Conservation (phyloP, 2,797 vertebrate genomes). For the Neosilurus mollespiculum region DNA sequence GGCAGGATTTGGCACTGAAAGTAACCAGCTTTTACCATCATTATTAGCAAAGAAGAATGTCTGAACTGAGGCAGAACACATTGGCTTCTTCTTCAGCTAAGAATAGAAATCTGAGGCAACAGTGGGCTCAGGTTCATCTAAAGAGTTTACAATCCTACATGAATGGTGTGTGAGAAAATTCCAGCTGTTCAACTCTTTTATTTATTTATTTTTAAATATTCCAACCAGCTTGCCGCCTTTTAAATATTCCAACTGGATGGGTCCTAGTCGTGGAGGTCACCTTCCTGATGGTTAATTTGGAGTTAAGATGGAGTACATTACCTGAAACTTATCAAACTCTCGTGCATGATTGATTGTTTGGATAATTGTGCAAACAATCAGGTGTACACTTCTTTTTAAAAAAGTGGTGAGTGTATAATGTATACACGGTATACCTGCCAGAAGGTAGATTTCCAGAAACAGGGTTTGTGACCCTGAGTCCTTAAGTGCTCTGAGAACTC, state of each 20-base stretch:
- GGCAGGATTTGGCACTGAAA: not conserved
- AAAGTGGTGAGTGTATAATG: not conserved
- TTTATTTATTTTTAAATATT: too few relatives aligned
- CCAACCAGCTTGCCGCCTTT: too few relatives aligned
- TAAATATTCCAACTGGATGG: too few relatives aligned
- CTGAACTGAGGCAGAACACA: not conserved
- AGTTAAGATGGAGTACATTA: too few relatives aligned
- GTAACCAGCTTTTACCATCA: not conserved
- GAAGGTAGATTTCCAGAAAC: too few relatives aligned
- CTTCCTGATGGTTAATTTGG: not conserved
- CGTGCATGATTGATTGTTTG: not conserved
- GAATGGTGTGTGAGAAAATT: not conserved
- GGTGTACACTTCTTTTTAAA: not conserved
- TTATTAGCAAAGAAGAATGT: not conserved
- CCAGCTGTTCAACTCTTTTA: too few relatives aligned
- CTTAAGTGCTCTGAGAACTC: not conserved
- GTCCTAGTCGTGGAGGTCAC: too few relatives aligned
- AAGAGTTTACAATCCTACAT: not conserved
- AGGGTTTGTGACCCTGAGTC: too few relatives aligned
- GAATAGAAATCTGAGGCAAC: not conserved
- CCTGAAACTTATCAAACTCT: not conserved
- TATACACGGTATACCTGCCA: not conserved
- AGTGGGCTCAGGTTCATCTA: too few relatives aligned
- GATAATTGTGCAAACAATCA: not conserved
- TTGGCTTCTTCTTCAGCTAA: not conserved